Evolutionary conservation across 2,113 vertebrate species (phyloP), one percentile per base, ranked within the genome.

Genomic region (Tragelaphus scriptus): DNA sequence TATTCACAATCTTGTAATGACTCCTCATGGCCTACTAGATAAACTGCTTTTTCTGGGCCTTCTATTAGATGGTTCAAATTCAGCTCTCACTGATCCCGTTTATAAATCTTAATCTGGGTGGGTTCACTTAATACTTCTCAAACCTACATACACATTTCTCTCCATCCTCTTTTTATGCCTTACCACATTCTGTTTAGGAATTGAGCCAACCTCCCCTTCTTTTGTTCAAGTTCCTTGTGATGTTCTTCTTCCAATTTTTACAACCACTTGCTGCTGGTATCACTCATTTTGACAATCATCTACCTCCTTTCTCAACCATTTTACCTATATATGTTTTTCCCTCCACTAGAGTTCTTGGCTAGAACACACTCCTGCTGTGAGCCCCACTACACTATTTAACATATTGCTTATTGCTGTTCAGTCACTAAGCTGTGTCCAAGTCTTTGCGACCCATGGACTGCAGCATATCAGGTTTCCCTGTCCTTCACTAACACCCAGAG

Each of bases 261-360:
- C 25, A 96, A 68, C 47, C 51, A 79, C 30, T 92, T 88, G 16
- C 51, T 84, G 32, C 44, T 94, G 30, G 19, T 56, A 68, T 89
- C 44, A 92, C 21, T 95, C 55, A 65, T 86, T 71, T 81, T 40
- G n/a, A 77, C 75, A 90, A 55, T 77, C 75, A 93, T n/a, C 13
- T 90, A 96, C 30, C 59, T 94, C 82, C 32, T 93, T 95, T 87
- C 58, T 85, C 47, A 96, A 68, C 14, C 44, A 56, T 85, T 97
- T 94, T 87, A 68, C 28, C 79, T 65, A 80, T 28, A 44, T 85
- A 40, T 71, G 40, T 75, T 32, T 92, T 84, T 93, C 23, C 47
- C n/a, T 97, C 81, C 56, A 61, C 30, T 63, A 94, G 56, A 85
- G 58, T 32, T 90, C 8, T 90, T 40, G 49, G 14, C 12, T 90